These are phyloP conservation scores for Micromesistius poutassou DNA, from an alignment of 2,797 vertebrate species.

Conservation along the genomic window DNA sequence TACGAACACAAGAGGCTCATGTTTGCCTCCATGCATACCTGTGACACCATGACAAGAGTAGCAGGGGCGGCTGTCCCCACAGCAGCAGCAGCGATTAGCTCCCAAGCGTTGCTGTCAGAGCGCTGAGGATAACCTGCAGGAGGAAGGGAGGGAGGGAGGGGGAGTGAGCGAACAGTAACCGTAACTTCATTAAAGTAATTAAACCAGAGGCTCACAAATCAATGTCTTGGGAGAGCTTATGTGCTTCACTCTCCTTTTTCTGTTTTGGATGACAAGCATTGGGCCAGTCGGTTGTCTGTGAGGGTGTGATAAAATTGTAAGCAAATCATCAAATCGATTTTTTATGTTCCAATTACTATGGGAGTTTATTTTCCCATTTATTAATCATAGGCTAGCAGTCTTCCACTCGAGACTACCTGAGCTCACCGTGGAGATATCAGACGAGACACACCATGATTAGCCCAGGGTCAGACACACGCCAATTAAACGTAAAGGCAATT, in stretches of 20 bases:
- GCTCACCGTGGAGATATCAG: neutral
- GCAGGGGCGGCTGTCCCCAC: slow-evolving; percentile 11
- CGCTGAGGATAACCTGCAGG: neutral
- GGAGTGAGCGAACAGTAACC: neutral
- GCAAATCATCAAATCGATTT: too few relatives aligned
- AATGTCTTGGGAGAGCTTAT: slow-evolving; percentile 11
- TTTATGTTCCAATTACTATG: neutral
- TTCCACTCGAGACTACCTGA: neutral
- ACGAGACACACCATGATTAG: neutral
- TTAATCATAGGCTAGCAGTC: neutral
- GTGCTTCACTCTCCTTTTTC: neutral
- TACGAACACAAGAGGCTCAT: slow-evolving; percentile 45
- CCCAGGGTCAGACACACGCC: neutral
- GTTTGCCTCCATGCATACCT: slow-evolving; percentile 22
- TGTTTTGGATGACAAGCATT: neutral
- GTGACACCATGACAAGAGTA: slow-evolving; percentile 33
- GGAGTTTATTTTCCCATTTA: neutral
- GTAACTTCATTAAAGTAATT: slow-evolving; percentile 18
- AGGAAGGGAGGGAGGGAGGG: neutral
- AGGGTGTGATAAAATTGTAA: neutral
- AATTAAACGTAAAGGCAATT: neutral
- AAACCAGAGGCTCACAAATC: neutral
- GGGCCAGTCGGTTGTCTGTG: neutral
- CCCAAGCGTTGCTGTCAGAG: neutral
- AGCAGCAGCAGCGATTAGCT: neutral